phyloP scores from a whole-genome alignment of 2,113 vertebrate species.

The Chionomys nivalis region DNA sequence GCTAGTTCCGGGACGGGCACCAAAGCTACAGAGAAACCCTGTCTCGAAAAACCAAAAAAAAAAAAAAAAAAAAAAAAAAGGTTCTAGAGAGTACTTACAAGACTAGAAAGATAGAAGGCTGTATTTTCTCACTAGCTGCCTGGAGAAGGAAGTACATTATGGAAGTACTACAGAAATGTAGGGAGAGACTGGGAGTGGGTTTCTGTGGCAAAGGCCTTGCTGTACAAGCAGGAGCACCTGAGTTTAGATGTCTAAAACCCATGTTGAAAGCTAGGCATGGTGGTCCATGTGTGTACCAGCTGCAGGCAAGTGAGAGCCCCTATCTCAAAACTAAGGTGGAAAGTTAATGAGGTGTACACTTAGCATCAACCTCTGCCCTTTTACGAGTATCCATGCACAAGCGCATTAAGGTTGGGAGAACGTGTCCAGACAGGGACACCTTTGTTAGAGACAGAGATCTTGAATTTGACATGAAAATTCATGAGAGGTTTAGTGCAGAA shows the following conservation, averaged over 20 bases:
- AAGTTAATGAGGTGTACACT: background rate
- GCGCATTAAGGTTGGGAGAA: background rate
- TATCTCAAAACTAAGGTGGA: background rate
- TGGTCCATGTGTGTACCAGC: background rate
- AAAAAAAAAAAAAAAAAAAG: too few species aligned
- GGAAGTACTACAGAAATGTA: background rate
- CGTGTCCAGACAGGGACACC: background rate
- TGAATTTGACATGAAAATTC: background rate
- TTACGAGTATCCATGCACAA: background rate
- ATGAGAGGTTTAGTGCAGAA: background rate
- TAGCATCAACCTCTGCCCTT: background rate
- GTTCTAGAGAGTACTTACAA: background rate
- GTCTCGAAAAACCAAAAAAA: too few species aligned
- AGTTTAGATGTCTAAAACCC: background rate
- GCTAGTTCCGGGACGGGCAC: too few species aligned
- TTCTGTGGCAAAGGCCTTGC: background rate
- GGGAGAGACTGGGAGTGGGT: background rate
- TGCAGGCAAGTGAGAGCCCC: background rate
- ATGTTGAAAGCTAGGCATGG: background rate
- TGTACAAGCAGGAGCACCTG: background rate
- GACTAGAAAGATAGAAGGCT: background rate
- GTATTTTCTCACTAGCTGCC: background rate
- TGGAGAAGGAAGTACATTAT: background rate
- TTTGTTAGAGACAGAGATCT: background rate
- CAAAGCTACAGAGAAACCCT: too few species aligned